phyloP scores from a whole-genome alignment of 2,888 invertebrate species.

The Tipula unca region DNA sequence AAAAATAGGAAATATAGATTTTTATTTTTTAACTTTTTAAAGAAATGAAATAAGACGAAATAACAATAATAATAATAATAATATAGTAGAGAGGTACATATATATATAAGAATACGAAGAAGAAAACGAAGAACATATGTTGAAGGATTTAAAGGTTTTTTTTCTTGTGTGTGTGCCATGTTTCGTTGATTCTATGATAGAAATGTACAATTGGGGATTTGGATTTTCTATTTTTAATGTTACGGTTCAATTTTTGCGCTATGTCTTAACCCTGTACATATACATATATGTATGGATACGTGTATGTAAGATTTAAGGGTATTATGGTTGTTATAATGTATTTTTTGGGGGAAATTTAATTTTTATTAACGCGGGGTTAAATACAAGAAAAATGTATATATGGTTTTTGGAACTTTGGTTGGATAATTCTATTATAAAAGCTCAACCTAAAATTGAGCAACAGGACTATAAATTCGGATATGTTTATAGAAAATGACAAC shows the following conservation, averaged over 20 bases:
- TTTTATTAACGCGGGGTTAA: slow-evolving; percentile 4
- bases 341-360: background rate
- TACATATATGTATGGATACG: background rate
- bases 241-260: background rate
- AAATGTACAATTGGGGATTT: background rate
- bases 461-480: background rate
- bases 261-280: background rate
- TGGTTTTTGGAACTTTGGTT: background rate
- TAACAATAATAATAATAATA: slow-evolving; percentile 1
- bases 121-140: background rate
- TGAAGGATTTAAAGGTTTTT: slow-evolving; percentile 1
- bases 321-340: slow-evolving; percentile 8
- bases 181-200: background rate
- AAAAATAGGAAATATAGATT: background rate
- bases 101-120: background rate
- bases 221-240: slow-evolving; percentile 2
- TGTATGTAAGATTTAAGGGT: background rate
- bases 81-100: background rate
- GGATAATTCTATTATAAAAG: background rate
- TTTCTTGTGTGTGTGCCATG: background rate
- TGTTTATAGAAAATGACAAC: background rate
- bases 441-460: background rate
- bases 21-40: background rate
- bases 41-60: background rate
- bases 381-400: background rate